Evolutionary conservation across 1,140 invertebrate species (phyloP), one percentile per base, ranked within the genome.

Genomic region (Diachasma alloeum): DNA sequence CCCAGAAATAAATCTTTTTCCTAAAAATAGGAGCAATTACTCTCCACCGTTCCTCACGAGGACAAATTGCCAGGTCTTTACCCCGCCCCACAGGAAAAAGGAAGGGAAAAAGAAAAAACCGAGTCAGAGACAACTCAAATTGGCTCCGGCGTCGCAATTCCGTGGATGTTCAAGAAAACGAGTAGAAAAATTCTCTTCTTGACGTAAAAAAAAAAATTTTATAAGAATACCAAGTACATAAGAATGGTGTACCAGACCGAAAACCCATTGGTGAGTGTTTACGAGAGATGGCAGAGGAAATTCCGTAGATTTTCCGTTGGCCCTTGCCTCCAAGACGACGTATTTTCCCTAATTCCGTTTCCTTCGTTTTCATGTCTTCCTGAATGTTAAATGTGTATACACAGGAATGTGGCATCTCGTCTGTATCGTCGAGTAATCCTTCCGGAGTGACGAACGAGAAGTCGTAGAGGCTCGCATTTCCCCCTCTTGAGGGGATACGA

Each of bases 21-120:
- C 42, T 69, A 70, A 75, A 75, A 69, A 70, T 75, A 75, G 74
- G 69, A 75, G 42, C 74, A 75, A 75, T 75, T 75, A 75, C 74
- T 69, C 68, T 53, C 37, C 36, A 56, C 36, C n/a, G 22, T 69
- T 44, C 26, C 19, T 44, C 74, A 17, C 72, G 66, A 72, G 39
- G 74, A 75, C 74, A 75, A 75, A 75, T 75, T 75, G 66, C 63
- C 44, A 56, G 48, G n/a, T 22, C 48, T 56, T 56, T 56, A 56
- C 48, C 48, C 6, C 48, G 48, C 48, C 48, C 48, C 48, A 19
- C 48, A 56, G 48, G 39, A 42, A 56, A 19, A 56, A 19, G n/a
- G n/a, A 56, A 4, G 19, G n/a, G 15, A 56, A 17, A 56, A 56
- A 56, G 15, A 56, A 11, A 42, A 13, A 42, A 42, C 1, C 1